phyloP scores from a whole-genome alignment of 2,797 vertebrate species.

The Sebastes cheni region DNA sequence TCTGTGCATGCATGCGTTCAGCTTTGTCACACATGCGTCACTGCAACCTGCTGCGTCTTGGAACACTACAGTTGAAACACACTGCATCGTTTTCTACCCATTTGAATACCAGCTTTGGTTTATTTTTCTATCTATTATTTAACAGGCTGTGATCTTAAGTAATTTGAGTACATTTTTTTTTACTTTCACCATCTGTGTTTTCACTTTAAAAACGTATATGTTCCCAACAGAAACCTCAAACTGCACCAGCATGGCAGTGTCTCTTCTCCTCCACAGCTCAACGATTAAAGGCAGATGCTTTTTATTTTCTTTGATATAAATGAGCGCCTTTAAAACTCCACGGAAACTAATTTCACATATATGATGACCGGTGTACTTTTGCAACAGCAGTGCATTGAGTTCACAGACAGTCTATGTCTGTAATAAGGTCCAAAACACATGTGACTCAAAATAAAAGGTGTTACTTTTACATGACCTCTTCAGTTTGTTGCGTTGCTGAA shows the following conservation, averaged over 20 bases:
- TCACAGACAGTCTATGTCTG: neutral
- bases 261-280: neutral
- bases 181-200: neutral
- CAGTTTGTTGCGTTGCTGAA: neutral
- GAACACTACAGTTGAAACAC: neutral
- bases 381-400: neutral
- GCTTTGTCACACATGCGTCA: slow-evolving; percentile 22
- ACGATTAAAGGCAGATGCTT: neutral
- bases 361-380: neutral
- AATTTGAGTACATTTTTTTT: neutral
- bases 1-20: neutral
- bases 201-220: neutral
- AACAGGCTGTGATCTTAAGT: neutral
- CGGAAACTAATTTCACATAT: neutral
- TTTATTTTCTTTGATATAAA: slow-evolving; percentile 3
- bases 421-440: neutral
- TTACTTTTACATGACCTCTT: no score
- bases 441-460: neutral
- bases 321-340: neutral
- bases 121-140: neutral
- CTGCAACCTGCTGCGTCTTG: slow-evolving; percentile 14
- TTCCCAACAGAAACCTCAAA: neutral
- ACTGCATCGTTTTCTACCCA: neutral
- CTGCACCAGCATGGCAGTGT: neutral
- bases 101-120: neutral